Evolutionary conservation across 2,888 invertebrate species (phyloP).

Genomic region (Cataglyphis rosenhaueri): DNA sequence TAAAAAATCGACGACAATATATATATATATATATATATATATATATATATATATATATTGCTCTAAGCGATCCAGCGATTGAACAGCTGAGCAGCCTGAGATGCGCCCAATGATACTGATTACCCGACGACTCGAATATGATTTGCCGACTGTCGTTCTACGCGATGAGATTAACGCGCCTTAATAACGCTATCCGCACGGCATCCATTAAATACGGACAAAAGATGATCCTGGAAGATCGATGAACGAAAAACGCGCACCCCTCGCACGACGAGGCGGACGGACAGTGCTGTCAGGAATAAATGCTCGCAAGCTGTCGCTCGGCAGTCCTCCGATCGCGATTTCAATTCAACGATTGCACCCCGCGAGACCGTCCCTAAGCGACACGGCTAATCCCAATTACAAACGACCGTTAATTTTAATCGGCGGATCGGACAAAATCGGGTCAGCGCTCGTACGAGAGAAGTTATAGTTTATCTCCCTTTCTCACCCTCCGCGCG

Average conservation of each 20-base stretch:
- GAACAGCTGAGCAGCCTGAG: too few species aligned
- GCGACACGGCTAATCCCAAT: slow-evolving; percentile 82
- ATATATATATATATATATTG: background rate
- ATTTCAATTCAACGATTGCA: slow-evolving; percentile 40
- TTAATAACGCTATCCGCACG: slow-evolving; percentile 21
- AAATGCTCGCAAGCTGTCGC: slow-evolving; percentile 45
- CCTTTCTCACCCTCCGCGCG: slow-evolving; percentile 49
- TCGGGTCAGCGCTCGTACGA: slow-evolving; percentile 71
- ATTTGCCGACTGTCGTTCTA: background rate
- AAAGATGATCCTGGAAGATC: slow-evolving; percentile 48
- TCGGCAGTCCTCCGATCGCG: slow-evolving; percentile 10
- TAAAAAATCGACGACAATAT: background rate
- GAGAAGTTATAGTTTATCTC: slow-evolving; percentile 24
- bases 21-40: too few species aligned
- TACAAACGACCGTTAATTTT: slow-evolving; percentile 84
- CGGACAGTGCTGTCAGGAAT: slow-evolving; percentile 19
- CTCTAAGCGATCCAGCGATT: background rate
- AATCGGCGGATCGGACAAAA: slow-evolving; percentile 80
- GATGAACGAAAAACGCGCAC: slow-evolving; percentile 37
- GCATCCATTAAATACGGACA: slow-evolving; percentile 45
- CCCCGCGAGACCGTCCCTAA: slow-evolving; percentile 18
- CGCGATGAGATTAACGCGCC: slow-evolving; percentile 17
- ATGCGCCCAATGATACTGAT: background rate
- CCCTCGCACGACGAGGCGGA: slow-evolving; percentile 9
- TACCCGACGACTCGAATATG: background rate